Evolutionary conservation across 2,113 vertebrate species (phyloP), one percentile per base, ranked within the genome.

Genomic region (Brachyhypopomus gauderio): DNA sequence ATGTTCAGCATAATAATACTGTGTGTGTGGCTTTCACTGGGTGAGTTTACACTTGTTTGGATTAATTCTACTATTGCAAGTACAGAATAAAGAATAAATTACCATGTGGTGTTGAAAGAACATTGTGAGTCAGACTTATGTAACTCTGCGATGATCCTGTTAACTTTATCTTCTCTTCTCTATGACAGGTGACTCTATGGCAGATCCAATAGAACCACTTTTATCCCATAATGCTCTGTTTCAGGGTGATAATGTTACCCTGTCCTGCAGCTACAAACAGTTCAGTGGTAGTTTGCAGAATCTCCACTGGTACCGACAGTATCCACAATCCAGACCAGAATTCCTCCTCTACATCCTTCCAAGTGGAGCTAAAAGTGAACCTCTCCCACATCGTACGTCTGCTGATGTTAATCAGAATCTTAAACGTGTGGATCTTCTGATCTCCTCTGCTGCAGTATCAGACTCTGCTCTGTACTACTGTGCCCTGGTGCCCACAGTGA

Each of bases 391-490:
- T 5, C 56, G 55, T 48, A 7, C 76, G 38, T 12, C 52, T 36
- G 66, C 72, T 45, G 17, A 23, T 66, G 55, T 75, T 56, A 23
- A 76, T 34, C 4, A 63, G 52, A 41, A 66, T 12, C 25, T 17
- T 5, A 79, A 75, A 60, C 67, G 0, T 22, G 77, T 83, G 60
- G 12, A 82, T 83, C 77, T 86, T 45, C 36, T 60, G 85, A 88
- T 41, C 41, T 41, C 9, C 56, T 85, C 83, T 77, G 83, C 72
- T 30, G 30, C 30, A 30, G 30, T 30, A 30, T 30, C 30, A 30
- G 30, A 30, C 30, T 30, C 30, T 30, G 30, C 30, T 30, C 30
- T 30, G 30, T 30, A 30, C 30, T 30, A 30, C 30, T 30, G 30
- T 30, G 30, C 30, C 30, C 30, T 30, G 30, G 30, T 2, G 30